Evolutionary conservation across 2,797 vertebrate genomes (phyloP), one percentile per base, ranked within the genome.

Genomic region (Steatocranus sp.): DNA sequence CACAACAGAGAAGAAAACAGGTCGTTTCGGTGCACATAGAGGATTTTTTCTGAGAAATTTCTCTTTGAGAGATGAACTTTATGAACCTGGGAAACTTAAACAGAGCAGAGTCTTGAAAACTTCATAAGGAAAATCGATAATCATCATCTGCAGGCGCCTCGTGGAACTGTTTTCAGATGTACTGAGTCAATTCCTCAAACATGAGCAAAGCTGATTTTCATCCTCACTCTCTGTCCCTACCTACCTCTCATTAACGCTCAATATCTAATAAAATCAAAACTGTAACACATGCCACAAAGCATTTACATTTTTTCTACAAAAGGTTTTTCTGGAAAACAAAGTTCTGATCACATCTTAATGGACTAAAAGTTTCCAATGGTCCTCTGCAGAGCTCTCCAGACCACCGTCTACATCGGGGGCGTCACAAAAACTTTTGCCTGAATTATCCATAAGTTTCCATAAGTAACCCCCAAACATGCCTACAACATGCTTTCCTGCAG

Each of bases 321-420:
- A 46, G 0, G 6, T 6, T 32, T 46, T 46, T 46, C 66, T 27
- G 66, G 3, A 43, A 58, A 43, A 70, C 41, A 46, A 70, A 70
- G 66, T 46, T 70, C 23, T 7, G 14, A 70, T 70, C 0, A 27
- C 38, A 0, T 70, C 38, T 70, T 46, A 43, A 0, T 18, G 38
- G 23, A 70, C 23, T 46, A 7, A 70, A 46, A 43, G 6, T 18
- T 18, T 11, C 23, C 1, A 46, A 9, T 18, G 38, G 38, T 18
- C 38, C 38, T 38, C 32, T 38, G 11, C 56, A 34, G 53, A 56
- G 30, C 56, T 66, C 61, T 23, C 34, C 61, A 14, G 11, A 66
- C 61, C 61, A 23, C n/a, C 1, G 1, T 38, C 11, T 38, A 66
- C 34, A 38, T 66, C 1, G 2, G 18, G 4, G 0, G 7, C 5